Evolutionary conservation across 2,888 invertebrate genomes (phyloP).

Genomic region (Cosmorhoe ocellata): DNA sequence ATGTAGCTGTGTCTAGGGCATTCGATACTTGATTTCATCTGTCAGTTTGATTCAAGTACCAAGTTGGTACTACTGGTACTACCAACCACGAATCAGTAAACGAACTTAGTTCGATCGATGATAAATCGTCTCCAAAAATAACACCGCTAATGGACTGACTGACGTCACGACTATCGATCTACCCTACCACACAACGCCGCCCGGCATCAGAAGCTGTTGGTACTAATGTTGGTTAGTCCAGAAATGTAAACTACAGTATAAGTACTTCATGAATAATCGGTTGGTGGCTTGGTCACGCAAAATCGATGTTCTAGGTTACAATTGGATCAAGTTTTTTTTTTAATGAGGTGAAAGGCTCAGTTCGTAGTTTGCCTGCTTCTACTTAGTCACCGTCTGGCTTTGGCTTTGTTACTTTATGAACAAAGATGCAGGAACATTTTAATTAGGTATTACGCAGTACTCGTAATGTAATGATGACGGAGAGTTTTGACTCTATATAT

Average conservation of each 20-base stretch:
- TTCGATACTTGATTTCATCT: no score
- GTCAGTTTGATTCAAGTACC: no score
- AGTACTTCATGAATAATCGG: no score
- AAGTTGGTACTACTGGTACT: no score
- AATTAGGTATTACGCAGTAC: not conserved
- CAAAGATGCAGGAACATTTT: constrained; percentile 29
- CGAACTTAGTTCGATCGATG: constrained; percentile 14
- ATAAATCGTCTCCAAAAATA: constrained; percentile 45
- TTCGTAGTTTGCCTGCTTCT: constrained; percentile 40
- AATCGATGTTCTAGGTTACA: no score
- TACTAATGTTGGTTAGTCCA: no score
- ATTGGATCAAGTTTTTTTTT: not conserved
- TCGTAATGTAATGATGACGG: no score
- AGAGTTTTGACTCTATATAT: no score
- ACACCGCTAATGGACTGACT: constrained; percentile 45
- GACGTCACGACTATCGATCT: constrained; percentile 55
- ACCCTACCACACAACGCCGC: constrained; percentile 9
- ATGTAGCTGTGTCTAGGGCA: no score
- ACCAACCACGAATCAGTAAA: constrained; percentile 6
- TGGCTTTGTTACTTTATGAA: constrained; percentile 50
- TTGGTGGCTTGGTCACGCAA: no score
- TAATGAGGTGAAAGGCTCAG: constrained; percentile 4
- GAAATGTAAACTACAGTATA: no score
- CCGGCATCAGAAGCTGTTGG: no score
- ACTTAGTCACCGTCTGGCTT: constrained; percentile 55